Evolutionary conservation across 2,888 invertebrate species (phyloP).

Genomic region (Glomeris marginata): DNA sequence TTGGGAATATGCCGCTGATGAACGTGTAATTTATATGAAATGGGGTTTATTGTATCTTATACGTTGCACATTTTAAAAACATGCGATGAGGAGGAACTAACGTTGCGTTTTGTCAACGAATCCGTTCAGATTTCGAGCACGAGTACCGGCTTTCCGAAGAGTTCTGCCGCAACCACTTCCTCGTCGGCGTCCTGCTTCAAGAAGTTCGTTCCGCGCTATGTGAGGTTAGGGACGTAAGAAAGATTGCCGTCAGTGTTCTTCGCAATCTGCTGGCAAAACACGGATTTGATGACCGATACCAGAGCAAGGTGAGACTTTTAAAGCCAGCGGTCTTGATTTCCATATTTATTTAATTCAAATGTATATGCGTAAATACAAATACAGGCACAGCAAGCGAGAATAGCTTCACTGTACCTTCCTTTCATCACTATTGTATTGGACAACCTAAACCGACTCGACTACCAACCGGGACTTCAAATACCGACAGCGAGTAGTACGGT

Average conservation of each 20-base stretch:
- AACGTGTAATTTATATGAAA: too few relatives aligned
- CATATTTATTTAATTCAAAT: too few relatives aligned
- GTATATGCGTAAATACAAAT: too few relatives aligned
- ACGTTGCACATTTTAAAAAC: too few relatives aligned
- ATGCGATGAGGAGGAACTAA: too few relatives aligned
- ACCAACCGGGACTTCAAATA: slow-evolving; percentile 27
- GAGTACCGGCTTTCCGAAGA: slow-evolving; percentile 49
- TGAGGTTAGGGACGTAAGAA: slow-evolving; percentile 67
- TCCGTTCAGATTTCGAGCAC: slow-evolving; percentile 22
- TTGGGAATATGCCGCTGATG: too few relatives aligned
- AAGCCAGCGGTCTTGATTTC: too few relatives aligned
- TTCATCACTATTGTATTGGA: slow-evolving; percentile 78
- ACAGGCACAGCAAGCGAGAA: slow-evolving; percentile 59
- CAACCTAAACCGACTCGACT: slow-evolving; percentile 57
- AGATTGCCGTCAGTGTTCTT: slow-evolving; percentile 59
- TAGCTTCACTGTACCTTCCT: slow-evolving; percentile 80
- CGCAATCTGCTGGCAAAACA: slow-evolving; percentile 85
- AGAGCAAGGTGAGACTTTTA: slow-evolving; percentile 60
- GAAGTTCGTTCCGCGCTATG: slow-evolving; percentile 75
- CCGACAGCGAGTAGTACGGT: slow-evolving; percentile 3
- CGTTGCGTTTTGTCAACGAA: too few relatives aligned
- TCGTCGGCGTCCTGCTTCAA: slow-evolving; percentile 71
- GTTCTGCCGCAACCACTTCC: slow-evolving; percentile 80
- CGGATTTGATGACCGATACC: slow-evolving; percentile 79
- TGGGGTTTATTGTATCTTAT: background rate